Evolutionary conservation across 2,797 vertebrate species (phyloP), one percentile per base, ranked within the genome.

Genomic region (Graptemys geographica): DNA sequence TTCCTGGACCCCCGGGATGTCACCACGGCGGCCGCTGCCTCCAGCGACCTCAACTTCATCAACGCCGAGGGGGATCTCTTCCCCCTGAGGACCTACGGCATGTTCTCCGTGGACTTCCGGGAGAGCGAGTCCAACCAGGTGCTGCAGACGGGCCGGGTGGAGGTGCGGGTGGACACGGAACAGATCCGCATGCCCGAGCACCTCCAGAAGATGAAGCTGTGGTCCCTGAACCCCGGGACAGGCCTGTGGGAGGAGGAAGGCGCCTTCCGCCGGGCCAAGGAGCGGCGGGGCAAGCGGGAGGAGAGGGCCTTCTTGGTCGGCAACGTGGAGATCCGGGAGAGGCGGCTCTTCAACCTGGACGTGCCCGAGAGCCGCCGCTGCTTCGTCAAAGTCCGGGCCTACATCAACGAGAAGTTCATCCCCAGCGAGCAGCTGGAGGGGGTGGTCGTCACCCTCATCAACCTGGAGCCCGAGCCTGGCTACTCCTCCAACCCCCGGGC

Each of bases 301-400:
- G 99, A 99, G 92, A 99, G 99, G 21, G 99, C 99, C 0, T 99
- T 99, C 96, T 98, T 99, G n/a, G 99, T 99, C 52, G 99, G 99
- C 79, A 99, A 99, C 93, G 98, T 99, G 98, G 99, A 99, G 98
- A 98, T 99, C 88, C 98, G 99, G 37, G 99, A 99, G 95, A 98
- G 99, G 5, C 98, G 99, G 0, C 98, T 99, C 55, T 99, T 99
- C 96, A 99, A 99, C 97, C 98, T 99, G 91, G 99, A 99, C 1
- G 99, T 99, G 86, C 99, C 99, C 0, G 99, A 99, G 98, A 99
- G 98, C 84, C 98, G 99, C 41, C 99, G 99, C 49, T 99, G 99
- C 98, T 99, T 99, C 4, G 99, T 99, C 76, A 99, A 99, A 97
- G 99, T 99, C 28, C 98, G 99, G 28, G 98, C 99, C 10, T 99